phyloP scores from a whole-genome alignment of 2,888 invertebrate genomes.

The Dynastes tityus region DNA sequence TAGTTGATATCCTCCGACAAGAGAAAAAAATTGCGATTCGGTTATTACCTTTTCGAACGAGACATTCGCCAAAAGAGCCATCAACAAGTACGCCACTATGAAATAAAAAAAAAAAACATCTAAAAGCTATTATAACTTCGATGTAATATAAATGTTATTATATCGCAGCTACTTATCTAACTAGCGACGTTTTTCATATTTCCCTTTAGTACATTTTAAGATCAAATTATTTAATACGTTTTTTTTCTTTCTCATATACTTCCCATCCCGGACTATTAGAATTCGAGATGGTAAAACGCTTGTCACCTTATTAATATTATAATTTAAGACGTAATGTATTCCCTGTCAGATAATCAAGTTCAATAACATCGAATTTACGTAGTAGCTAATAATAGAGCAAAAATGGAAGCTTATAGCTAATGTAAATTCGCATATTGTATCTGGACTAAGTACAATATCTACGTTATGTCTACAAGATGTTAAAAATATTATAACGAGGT shows the following conservation, averaged over 20 bases:
- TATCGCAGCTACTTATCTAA: constrained; percentile 28
- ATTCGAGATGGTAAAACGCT: constrained; percentile 38
- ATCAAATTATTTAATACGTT: constrained; percentile 41
- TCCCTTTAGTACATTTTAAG: background rate
- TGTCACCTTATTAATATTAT: constrained; percentile 46
- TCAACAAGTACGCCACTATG: constrained; percentile 2
- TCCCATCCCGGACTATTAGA: background rate
- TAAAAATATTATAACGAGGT: constrained; percentile 11
- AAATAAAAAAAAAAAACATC: constrained; percentile 1
- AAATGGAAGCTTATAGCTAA: constrained; percentile 11
- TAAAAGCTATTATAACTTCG: constrained; percentile 37
- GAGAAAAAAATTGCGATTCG: constrained; percentile 27
- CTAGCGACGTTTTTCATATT: constrained; percentile 31
- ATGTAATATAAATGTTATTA: constrained; percentile 42
- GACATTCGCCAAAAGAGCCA: constrained; percentile 20
- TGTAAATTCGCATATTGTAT: constrained; percentile 2
- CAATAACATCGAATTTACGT: constrained; percentile 35
- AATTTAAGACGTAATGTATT: constrained; percentile 35
- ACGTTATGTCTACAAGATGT: constrained; percentile 13
- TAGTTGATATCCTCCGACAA: background rate
- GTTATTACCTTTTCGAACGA: constrained; percentile 34
- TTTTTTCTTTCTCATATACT: background rate
- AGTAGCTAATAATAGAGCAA: constrained; percentile 34
- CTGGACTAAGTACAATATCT: background rate
- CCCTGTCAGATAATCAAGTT: constrained; percentile 32